Conservation (phyloP, 2,888 invertebrate species). For the Seira musarum region DNA sequence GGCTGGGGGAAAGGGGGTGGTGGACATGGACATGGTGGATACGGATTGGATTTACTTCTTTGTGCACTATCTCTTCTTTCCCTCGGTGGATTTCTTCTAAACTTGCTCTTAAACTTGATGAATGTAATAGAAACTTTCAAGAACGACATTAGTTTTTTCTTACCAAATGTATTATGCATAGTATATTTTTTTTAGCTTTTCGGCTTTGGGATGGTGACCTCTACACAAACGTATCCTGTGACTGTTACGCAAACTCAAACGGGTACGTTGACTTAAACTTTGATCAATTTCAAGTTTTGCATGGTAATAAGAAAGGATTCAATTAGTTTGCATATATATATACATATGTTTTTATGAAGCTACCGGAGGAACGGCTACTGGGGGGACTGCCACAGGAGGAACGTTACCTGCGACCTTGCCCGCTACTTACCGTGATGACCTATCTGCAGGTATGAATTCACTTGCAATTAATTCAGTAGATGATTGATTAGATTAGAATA, state of each 20-base stretch:
- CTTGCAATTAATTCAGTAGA: no score
- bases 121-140: slow-evolving; percentile 38
- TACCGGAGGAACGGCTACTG: slow-evolving; percentile 17
- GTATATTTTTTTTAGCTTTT: slow-evolving; percentile 38
- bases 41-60: slow-evolving; percentile 42
- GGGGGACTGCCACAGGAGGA: slow-evolving; percentile 23
- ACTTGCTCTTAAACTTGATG: slow-evolving; percentile 49
- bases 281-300: background rate
- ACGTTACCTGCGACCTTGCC: background rate
- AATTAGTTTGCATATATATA: no score
- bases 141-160: no score
- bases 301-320: no score
- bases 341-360: no score
- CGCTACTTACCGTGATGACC: background rate
- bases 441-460: no score
- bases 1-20: slow-evolving; percentile 26
- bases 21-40: slow-evolving; percentile 26
- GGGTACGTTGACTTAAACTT: background rate
- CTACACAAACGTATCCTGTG: slow-evolving; percentile 42
- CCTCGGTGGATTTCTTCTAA: slow-evolving; percentile 59
- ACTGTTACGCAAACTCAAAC: slow-evolving; percentile 41
- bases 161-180: no score
- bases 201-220: slow-evolving; percentile 43
- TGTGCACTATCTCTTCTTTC: slow-evolving; percentile 49
- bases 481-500: no score